These are phyloP conservation scores for Agonum fuliginosum DNA, from an alignment of 2,888 invertebrate genomes.

Conservation along the genomic window DNA sequence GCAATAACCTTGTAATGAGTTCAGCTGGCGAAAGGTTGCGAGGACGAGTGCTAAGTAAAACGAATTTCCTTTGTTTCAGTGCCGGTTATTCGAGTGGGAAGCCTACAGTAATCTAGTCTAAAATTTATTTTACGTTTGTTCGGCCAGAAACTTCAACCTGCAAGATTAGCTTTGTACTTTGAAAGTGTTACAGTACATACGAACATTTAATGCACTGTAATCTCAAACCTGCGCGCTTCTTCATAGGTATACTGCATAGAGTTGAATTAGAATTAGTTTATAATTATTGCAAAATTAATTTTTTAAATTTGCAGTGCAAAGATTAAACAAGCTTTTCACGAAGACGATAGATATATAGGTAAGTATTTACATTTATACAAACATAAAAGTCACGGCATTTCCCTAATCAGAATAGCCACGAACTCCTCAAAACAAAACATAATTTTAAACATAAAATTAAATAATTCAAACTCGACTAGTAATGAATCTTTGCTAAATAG, in stretches of 20 bases:
- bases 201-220: not conserved
- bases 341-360: no score
- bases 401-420: not conserved
- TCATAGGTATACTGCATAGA: not conserved
- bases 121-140: conserved; percentile 30
- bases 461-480: no score
- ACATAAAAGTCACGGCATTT: not conserved
- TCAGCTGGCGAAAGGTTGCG: conserved; percentile 15
- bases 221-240: not conserved
- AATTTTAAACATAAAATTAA: no score
- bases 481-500: no score
- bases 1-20: conserved; percentile 14
- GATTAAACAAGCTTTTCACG: no score
- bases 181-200: not conserved
- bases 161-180: conserved; percentile 26
- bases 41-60: conserved; percentile 29
- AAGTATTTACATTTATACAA: no score
- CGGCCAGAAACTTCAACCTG: conserved; percentile 34
- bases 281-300: no score
- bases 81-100: not conserved
- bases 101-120: conserved; percentile 34
- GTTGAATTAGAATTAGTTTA: not conserved
- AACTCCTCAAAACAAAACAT: no score
- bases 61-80: conserved; percentile 41
- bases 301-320: no score